phyloP scores from a whole-genome alignment of 2,113 vertebrate species.

The Setophaga petechia region DNA sequence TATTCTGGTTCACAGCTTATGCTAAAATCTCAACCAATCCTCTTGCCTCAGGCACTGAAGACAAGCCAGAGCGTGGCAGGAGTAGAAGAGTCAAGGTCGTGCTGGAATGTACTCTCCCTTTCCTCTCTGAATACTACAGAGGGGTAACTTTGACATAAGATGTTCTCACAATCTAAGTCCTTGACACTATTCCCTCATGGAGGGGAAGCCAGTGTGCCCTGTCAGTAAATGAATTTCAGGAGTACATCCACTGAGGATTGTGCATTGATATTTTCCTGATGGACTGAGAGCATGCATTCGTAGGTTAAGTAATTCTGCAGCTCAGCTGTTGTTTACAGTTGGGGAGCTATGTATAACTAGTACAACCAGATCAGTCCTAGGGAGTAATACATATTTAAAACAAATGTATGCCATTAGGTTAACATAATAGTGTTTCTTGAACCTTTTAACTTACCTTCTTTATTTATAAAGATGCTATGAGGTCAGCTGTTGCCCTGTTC shows the following conservation, averaged over 20 bases:
- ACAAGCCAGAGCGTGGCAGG: neutral
- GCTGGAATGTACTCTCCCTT: neutral
- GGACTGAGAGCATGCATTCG: neutral
- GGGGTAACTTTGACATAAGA: neutral
- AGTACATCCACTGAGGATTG: neutral
- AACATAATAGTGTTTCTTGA: neutral
- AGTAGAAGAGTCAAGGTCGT: slow-evolving; percentile 35
- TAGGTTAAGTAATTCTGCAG: neutral
- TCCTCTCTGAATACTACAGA: neutral
- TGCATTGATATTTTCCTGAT: neutral
- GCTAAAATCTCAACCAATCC: neutral
- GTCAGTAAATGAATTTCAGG: neutral
- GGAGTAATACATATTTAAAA: neutral
- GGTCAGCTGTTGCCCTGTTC: neutral
- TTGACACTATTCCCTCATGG: neutral
- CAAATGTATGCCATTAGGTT: neutral
- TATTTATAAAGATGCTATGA: neutral
- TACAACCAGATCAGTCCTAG: neutral
- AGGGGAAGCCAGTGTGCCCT: neutral
- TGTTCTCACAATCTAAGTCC: neutral
- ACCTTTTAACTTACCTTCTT: neutral
- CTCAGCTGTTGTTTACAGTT: slow-evolving; percentile 48
- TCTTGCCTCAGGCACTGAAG: neutral
- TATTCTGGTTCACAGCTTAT: neutral
- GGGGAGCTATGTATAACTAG: neutral